Evolutionary conservation across 2,888 invertebrate species (phyloP), one percentile per base, ranked within the genome.

Genomic region (Phyto melanocephala): DNA sequence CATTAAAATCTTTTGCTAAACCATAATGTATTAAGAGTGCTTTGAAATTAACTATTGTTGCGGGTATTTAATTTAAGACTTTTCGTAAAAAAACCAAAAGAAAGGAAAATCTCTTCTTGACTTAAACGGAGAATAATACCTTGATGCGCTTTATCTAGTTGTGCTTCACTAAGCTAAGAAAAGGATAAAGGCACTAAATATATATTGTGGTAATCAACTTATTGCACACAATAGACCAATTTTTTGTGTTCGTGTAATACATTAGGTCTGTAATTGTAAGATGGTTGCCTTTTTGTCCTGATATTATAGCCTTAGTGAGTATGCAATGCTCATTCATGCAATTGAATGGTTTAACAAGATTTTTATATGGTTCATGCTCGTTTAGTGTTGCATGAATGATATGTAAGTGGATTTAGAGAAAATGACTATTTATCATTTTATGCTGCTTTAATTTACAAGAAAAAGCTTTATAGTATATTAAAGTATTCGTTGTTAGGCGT

Each of bases 181-280:
- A 5, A 6, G 6, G 6, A 47, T 47, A 47, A 20, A 20, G 20
- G 20, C 20, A 33, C 40, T 40, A 28, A 42, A 24, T 40, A 20
- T n/a, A n/a, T 22, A 65, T 71, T 58, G 71, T 65, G 78, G 78
- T 50, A 22, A 56, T 71, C 28, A 63, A 58, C 71, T 65, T 78
- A 81, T 78, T 47, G 63, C 15, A 74, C 74, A 75, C 81, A 78
- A 81, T 40, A 74, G 81, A 65, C 78, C 78, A 70, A 77, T 78
- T 81, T 78, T 22, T 74, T 33, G 13, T 74, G 68, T 71, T 17
- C 63, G 58, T 67, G n/a, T 42, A 63, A 76, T 56, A 71, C 22
- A 24, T 58, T 60, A 40, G 47, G 17, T 24, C 22, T 65, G 58
- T 47, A 35, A 45, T 28, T 40, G 24, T 17, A 15, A 56, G 54